phyloP scores from a whole-genome alignment of 2,888 invertebrate genomes.

The Prosapia bicincta region DNA sequence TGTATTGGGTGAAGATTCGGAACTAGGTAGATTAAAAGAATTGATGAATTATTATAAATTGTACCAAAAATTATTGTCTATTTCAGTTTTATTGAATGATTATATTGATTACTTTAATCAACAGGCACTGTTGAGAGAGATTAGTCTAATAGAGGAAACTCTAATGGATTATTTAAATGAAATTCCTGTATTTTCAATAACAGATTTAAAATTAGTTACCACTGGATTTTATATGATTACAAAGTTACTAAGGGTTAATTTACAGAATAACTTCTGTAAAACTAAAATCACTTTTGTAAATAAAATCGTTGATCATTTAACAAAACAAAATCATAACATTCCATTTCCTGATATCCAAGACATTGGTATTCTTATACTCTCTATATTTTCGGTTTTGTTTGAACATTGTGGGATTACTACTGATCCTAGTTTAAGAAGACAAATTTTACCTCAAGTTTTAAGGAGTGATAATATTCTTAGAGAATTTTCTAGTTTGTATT shows the following conservation, averaged over 20 bases:
- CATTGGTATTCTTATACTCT: background rate
- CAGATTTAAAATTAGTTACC: background rate
- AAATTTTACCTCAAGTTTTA: background rate
- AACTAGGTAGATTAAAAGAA: background rate
- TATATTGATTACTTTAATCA: background rate
- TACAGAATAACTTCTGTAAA: background rate
- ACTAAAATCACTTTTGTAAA: background rate
- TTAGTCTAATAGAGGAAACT: background rate
- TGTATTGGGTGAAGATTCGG: background rate
- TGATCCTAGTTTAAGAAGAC: background rate
- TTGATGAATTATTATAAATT: background rate
- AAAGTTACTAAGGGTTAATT: background rate
- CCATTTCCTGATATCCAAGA: background rate
- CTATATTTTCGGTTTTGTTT: background rate
- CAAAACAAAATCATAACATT: background rate
- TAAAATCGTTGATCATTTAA: background rate
- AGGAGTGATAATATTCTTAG: background rate
- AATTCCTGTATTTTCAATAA: background rate
- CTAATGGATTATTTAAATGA: background rate
- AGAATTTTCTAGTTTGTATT: background rate
- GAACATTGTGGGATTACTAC: background rate
- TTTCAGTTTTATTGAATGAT: background rate
- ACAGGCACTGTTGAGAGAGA: background rate
- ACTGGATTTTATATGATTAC: background rate
- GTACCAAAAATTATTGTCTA: background rate